These are phyloP conservation scores for Aculops lycopersici DNA, from an alignment of 1,140 invertebrate species.

Conservation along the genomic window DNA sequence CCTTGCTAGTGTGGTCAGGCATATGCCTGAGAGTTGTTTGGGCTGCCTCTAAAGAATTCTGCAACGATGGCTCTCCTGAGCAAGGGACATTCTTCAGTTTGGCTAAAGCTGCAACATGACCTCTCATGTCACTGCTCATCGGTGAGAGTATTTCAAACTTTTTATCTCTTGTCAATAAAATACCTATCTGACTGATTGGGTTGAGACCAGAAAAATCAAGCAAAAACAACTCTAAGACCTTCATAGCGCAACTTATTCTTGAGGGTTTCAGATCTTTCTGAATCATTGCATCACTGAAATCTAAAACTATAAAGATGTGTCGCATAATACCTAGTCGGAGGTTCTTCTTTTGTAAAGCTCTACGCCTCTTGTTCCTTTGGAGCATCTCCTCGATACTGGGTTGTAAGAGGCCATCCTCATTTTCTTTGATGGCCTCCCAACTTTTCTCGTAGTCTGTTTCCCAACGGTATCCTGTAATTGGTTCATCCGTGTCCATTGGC, in stretches of 20 bases:
- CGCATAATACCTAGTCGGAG: constrained; percentile 76
- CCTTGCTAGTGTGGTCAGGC: constrained; percentile 57
- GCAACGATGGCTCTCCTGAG: constrained; percentile 63
- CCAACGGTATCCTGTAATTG: constrained; percentile 72
- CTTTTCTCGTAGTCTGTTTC: constrained; percentile 88
- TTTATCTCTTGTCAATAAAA: constrained; percentile 68
- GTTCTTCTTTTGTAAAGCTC: constrained; percentile 31
- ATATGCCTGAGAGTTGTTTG: constrained; percentile 47
- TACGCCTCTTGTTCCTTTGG: constrained; percentile 45
- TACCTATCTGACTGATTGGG: constrained; percentile 78
- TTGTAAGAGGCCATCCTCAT: constrained; percentile 62
- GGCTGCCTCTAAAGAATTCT: constrained; percentile 69
- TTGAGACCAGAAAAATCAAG: constrained; percentile 95
- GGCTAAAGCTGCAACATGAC: constrained; percentile 17
- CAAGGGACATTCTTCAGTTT: constrained; percentile 16
- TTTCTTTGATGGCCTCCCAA: constrained; percentile 85
- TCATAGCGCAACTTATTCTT: constrained; percentile 50
- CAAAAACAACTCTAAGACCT: constrained; percentile 54
- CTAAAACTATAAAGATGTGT: constrained; percentile 60
- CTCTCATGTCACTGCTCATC: constrained; percentile 22
- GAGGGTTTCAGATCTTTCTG: constrained; percentile 80
- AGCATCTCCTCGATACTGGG: constrained; percentile 59
- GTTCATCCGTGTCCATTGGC: constrained; percentile 25
- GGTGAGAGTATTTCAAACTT: constrained; percentile 65
- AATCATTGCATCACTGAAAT: constrained; percentile 68